phyloP scores from a whole-genome alignment of 2,888 invertebrate genomes.

The Andrena bicolor region DNA sequence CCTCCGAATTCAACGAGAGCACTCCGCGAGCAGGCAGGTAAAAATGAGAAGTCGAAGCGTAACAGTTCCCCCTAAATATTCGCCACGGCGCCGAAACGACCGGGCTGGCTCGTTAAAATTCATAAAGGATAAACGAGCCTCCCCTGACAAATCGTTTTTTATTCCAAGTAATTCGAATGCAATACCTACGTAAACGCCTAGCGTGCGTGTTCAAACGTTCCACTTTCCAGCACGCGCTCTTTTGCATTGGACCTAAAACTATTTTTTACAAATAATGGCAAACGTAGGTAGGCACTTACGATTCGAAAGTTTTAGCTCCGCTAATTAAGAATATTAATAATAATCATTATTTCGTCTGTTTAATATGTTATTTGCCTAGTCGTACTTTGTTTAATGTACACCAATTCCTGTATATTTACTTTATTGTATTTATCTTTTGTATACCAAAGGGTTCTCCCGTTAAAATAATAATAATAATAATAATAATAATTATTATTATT shows the following conservation, averaged over 20 bases:
- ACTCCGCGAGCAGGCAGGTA: not conserved
- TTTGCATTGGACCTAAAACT: not conserved
- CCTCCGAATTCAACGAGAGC: not conserved
- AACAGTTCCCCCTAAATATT: not conserved
- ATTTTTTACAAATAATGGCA: too few relatives aligned
- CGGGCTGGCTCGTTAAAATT: not conserved
- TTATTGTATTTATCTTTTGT: too few relatives aligned
- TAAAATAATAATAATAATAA: too few relatives aligned
- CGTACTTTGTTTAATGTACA: too few relatives aligned
- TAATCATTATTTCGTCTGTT: too few relatives aligned
- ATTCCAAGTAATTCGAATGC: not conserved
- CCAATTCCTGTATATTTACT: too few relatives aligned
- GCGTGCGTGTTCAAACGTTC: not conserved
- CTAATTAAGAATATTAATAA: too few relatives aligned
- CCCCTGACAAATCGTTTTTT: not conserved
- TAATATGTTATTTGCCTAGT: too few relatives aligned
- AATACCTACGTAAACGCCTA: not conserved
- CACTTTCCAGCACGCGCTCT: not conserved
- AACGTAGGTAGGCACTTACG: too few relatives aligned
- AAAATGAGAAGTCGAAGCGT: not conserved
- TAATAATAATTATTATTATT: too few relatives aligned
- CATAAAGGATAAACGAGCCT: not conserved
- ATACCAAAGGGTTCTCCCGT: too few relatives aligned
- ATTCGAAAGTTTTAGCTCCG: too few relatives aligned
- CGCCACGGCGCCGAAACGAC: not conserved